Evolutionary conservation across 2,888 invertebrate genomes (phyloP), one percentile per base, ranked within the genome.

Genomic region (Cephus rjabovi): DNA sequence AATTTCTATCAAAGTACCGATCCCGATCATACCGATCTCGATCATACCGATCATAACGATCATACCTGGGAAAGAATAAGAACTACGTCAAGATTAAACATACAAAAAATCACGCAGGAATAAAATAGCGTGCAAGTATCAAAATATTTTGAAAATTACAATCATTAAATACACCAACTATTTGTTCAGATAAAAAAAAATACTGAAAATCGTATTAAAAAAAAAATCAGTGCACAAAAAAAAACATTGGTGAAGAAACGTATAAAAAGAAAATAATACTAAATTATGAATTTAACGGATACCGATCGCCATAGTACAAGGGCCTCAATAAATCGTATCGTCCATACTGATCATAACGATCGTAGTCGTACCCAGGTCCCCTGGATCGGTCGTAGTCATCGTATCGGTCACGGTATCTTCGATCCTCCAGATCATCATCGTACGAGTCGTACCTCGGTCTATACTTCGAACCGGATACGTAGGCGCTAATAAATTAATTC

Each of bases 261-360:
- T 56, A 56, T 23, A 23, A 56, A 23, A 23, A 23, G 23, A 56
- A 34, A 23, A 56, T n/a, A 40, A 9, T 34, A n/a, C 11, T 56
- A 37, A 73, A 69, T 69, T 69, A 31, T 34, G 12, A 34, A 69
- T 35, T 15, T 76, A 69, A 77, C 23, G 56, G 23, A 56, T 56
- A 89, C 89, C 89, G 85, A 75, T 88, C 86, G 34, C 83, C 82
- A 80, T 87, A 86, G 34, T 75, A 77, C 11, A 82, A 73, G 1
- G 87, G 84, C 74, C 86, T 81, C 12, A 81, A 74, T 11, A 86
- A 74, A 31, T 88, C 88, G 76, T 85, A 87, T 40, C 85, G 85
- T 73, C 82, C 79, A 74, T 88, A 88, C 9, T 87, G 85, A 81
- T 89, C 88, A 75, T 86, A 87, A 69, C 88, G 86, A 77, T 88